Evolutionary conservation across 2,113 vertebrate species (phyloP).

Genomic region (Epinephelus moara): DNA sequence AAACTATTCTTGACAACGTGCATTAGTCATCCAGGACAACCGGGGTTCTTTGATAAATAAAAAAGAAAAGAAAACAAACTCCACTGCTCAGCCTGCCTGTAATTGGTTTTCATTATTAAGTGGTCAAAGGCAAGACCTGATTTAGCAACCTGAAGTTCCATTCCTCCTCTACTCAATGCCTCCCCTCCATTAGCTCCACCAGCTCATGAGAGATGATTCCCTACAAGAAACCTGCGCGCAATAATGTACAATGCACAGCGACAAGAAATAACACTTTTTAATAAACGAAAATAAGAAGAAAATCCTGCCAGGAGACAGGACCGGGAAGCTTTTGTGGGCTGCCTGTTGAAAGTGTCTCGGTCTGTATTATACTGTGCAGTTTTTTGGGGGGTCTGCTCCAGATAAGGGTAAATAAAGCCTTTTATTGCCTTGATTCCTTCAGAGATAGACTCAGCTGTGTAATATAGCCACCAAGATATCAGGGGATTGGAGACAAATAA

Average conservation of each 20-base stretch:
- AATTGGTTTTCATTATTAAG: constrained; percentile 70
- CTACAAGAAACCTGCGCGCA: constrained; percentile 48
- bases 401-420: constrained; percentile 82
- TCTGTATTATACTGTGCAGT: constrained; percentile 51
- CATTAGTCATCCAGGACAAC: constrained; percentile 33
- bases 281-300: constrained; percentile 75
- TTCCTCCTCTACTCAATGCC: constrained; percentile 15
- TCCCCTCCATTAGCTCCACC: constrained; percentile 36
- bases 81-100: constrained; percentile 34
- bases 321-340: constrained; percentile 32
- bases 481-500: constrained; percentile 64
- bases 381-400: constrained; percentile 53
- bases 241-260: constrained; percentile 66
- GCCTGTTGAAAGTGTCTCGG: constrained; percentile 49
- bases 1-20: constrained; percentile 30
- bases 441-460: constrained; percentile 78
- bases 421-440: constrained; percentile 82
- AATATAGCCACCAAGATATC: constrained; percentile 70
- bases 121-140: constrained; percentile 51
- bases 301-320: constrained; percentile 54
- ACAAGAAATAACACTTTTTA: constrained; percentile 75
- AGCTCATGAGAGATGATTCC: constrained; percentile 51
- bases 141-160: constrained; percentile 54
- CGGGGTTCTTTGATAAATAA: constrained; percentile 34
- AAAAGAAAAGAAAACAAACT: constrained; percentile 19